These are phyloP conservation scores for Caenorhabditis macrosperma DNA, from an alignment of 2,888 invertebrate species.

Conservation along the genomic window DNA sequence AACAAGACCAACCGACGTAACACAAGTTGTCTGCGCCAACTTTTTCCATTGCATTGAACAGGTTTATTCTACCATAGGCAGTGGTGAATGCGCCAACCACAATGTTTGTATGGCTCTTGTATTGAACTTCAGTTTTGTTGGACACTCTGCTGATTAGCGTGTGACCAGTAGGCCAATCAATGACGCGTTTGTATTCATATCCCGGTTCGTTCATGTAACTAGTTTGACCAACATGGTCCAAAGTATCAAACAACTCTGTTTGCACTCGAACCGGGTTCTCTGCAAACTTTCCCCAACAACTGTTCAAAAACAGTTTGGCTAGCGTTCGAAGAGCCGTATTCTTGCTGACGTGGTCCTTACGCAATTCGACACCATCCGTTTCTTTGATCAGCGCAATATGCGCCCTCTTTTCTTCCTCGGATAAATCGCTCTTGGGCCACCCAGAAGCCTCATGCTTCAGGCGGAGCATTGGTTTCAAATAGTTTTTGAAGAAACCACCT, in stretches of 20 bases:
- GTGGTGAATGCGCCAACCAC: slow-evolving; percentile 7
- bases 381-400: not conserved
- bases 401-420: not conserved
- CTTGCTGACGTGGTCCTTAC: not conserved
- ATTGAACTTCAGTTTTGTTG: not conserved
- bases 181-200: too few species aligned
- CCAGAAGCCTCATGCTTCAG: slow-evolving; percentile 2
- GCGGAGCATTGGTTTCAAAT: not conserved
- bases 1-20: slow-evolving; percentile 18
- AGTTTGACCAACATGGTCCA: not conserved
- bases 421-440: not conserved
- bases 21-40: not conserved
- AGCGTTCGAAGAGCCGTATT: slow-evolving; percentile 7
- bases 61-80: not conserved
- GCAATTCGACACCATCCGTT: not conserved
- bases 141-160: too few species aligned
- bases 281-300: slow-evolving; percentile 19
- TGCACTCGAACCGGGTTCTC: slow-evolving; percentile 1
- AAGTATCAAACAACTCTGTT: not conserved
- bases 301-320: slow-evolving; percentile 8
- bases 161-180: not conserved
- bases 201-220: not conserved
- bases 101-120: not conserved
- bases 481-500: slow-evolving; percentile 21
- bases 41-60: not conserved